Percentiles rank a stretch among this genome's conserved stretches.
phyloP scores from a whole-genome alignment of 2,888 invertebrate genomes.

The Hydrotaea diabolus region DNA sequence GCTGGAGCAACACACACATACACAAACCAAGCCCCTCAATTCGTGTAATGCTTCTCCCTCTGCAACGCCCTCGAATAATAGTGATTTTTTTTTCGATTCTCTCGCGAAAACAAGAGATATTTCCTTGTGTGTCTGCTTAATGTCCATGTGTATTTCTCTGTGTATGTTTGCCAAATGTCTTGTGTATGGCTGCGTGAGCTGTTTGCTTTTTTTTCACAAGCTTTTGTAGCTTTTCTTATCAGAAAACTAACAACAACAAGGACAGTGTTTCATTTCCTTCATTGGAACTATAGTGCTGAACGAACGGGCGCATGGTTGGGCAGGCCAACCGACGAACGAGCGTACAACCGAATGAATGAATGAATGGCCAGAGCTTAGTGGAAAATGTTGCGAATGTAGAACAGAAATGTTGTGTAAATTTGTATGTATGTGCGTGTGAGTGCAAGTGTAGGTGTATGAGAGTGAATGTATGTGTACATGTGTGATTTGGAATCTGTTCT shows the following conservation, averaged over 20 bases:
- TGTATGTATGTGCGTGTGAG: neutral
- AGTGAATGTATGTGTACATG: conserved; percentile 21
- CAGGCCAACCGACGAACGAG: neutral
- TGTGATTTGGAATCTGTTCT: conserved; percentile 45
- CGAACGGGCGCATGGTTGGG: neutral
- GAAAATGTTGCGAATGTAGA: neutral
- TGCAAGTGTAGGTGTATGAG: conserved; percentile 6
- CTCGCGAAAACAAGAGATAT: conserved; percentile 8
- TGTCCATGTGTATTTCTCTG: no score
- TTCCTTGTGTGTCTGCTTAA: neutral
- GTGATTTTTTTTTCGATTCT: conserved; percentile 36
- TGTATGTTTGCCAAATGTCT: no score
- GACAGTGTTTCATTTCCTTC: conserved; percentile 53
- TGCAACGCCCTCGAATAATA: neutral
- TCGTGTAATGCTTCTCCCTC: conserved; percentile 50
- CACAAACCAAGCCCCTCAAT: conserved; percentile 45
- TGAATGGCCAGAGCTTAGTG: conserved; percentile 35
- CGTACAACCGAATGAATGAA: conserved; percentile 10
- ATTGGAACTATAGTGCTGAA: neutral
- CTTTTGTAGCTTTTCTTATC: conserved; percentile 57
- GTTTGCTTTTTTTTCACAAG: neutral
- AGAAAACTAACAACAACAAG: conserved; percentile 48
- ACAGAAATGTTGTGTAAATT: neutral
- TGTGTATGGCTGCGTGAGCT: neutral
- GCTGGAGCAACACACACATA: conserved; percentile 8